Evolutionary conservation across 2,888 invertebrate genomes (phyloP).

Genomic region (Tubiluchus corallicola): DNA sequence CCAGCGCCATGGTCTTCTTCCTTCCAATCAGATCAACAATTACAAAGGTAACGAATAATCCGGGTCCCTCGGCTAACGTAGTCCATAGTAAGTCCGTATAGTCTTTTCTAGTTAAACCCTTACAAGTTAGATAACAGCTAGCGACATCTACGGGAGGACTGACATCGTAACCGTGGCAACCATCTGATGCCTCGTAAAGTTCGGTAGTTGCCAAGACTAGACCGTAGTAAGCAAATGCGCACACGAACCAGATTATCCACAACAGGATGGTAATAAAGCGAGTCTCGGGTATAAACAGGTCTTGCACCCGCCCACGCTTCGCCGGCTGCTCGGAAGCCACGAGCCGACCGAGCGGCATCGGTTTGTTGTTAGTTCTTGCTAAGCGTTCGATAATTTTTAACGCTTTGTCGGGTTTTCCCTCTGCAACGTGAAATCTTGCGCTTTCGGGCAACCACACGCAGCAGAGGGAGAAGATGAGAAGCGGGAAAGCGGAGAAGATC

Average conservation of each 20-base stretch:
- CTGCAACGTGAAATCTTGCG: slow-evolving; percentile 65
- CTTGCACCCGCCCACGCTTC: slow-evolving; percentile 28
- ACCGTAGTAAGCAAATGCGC: slow-evolving; percentile 88
- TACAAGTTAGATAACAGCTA: slow-evolving; percentile 29
- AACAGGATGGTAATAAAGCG: slow-evolving; percentile 62
- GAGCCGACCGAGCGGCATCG: slow-evolving; percentile 63
- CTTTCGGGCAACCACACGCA: slow-evolving; percentile 78
- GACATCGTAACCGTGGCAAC: slow-evolving; percentile 31
- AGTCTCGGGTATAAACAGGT: slow-evolving; percentile 48
- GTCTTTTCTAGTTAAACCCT: slow-evolving; percentile 54
- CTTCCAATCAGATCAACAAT: slow-evolving; percentile 74
- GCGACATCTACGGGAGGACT: background rate
- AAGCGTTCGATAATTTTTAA: slow-evolving; percentile 62
- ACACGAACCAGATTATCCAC: slow-evolving; percentile 72
- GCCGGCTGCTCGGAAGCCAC: slow-evolving; percentile 45
- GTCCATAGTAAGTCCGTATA: slow-evolving; percentile 85
- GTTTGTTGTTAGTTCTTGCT: slow-evolving; percentile 68
- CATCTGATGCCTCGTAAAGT: slow-evolving; percentile 47
- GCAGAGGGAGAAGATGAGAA: slow-evolving; percentile 47
- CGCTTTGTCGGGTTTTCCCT: slow-evolving; percentile 69
- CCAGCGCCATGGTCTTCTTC: slow-evolving; percentile 80
- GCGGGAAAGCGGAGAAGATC: slow-evolving; percentile 71
- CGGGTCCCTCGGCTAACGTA: slow-evolving; percentile 82
- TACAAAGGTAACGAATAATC: slow-evolving; percentile 68
- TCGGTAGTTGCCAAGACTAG: slow-evolving; percentile 86